These are phyloP conservation scores for Diorhabda sublineata DNA, from an alignment of 1,140 invertebrate species.

Conservation along the genomic window DNA sequence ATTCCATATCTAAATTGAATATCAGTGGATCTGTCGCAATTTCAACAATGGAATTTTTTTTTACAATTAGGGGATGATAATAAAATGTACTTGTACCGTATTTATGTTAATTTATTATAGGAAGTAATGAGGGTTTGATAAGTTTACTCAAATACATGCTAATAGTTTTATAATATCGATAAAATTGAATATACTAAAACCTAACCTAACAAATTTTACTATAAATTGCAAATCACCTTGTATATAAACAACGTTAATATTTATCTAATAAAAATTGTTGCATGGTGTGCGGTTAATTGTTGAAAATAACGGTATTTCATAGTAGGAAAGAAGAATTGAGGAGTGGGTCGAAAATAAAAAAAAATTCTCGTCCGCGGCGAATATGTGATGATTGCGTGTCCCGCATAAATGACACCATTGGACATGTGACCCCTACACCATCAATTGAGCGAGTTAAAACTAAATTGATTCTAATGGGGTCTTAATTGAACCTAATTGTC, in stretches of 20 bases:
- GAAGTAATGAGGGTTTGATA: no score
- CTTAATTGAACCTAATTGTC: conserved; percentile 44
- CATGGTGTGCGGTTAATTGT: neutral
- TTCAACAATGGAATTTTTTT: neutral
- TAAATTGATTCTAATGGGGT: conserved; percentile 44
- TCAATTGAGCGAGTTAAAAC: conserved; percentile 46
- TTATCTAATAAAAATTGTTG: no score
- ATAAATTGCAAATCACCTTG: no score
- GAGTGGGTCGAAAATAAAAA: conserved; percentile 18
- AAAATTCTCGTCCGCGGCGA: conserved; percentile 23
- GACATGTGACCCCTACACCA: conserved; percentile 44
- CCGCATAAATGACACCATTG: conserved; percentile 37
- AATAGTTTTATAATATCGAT: neutral
- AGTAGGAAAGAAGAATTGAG: neutral
- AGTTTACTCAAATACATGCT: neutral
- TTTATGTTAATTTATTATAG: no score
- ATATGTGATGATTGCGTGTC: conserved; percentile 36
- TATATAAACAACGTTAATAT: no score
- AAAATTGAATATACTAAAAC: neutral
- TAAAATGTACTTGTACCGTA: no score
- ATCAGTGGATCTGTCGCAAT: conserved; percentile 1
- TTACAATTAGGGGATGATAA: neutral
- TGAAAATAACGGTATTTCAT: neutral
- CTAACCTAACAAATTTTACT: neutral
- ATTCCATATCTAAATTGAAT: conserved; percentile 1